A percentile compares a stretch with the other conserved stretches of the same genome.
Conservation (phyloP, 2,113 vertebrate species). For the Otis tarda region DNA sequence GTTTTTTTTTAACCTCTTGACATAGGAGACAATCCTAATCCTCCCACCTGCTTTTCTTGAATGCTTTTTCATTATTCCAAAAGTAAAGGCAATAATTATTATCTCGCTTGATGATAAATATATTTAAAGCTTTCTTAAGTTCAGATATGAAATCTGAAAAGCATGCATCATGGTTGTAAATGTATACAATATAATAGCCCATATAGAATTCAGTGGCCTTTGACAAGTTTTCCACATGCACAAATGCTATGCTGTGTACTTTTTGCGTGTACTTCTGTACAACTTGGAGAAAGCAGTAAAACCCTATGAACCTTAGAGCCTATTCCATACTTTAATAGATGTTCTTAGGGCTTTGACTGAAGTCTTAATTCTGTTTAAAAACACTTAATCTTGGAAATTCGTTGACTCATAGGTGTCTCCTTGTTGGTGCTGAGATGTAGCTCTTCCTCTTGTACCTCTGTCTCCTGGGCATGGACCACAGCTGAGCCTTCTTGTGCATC, state of each 20-base stretch:
- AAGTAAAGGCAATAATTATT: neutral
- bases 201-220: neutral
- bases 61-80: neutral
- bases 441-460: neutral
- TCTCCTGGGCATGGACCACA: neutral
- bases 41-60: neutral
- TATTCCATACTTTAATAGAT: neutral
- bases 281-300: neutral
- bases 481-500: neutral
- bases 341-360: neutral
- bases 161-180: too few relatives aligned
- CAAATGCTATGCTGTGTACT: rapidly evolving
- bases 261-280: neutral
- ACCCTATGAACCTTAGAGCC: neutral
- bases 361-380: neutral
- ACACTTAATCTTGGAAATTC: neutral
- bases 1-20: too few relatives aligned
- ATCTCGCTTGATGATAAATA: neutral
- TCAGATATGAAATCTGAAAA: neutral
- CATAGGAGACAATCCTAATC: neutral
- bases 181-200: neutral
- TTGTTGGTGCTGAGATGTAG: neutral
- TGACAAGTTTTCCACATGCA: neutral
- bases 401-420: neutral
- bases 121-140: neutral